Conservation (phyloP, 2,113 vertebrate genomes). For the Hydropotes inermis region DNA sequence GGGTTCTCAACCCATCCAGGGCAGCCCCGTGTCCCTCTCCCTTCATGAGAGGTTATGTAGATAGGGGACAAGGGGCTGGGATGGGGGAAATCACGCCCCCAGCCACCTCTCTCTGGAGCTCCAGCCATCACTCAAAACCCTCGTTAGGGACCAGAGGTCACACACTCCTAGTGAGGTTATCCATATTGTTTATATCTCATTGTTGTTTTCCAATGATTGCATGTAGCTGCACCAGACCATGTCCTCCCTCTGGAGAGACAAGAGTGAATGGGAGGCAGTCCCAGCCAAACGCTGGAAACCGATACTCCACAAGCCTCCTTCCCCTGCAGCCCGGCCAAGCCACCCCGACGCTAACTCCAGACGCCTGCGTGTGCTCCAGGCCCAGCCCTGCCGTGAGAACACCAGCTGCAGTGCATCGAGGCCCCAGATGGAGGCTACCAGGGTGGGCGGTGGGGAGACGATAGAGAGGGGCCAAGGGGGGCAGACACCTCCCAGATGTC, state of each 20-base stretch:
- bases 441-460: background rate
- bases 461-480: background rate
- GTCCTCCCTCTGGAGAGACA: slow-evolving; percentile 52
- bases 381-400: slow-evolving; percentile 43
- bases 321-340: slow-evolving; percentile 58
- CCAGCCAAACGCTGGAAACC: slow-evolving; percentile 52
- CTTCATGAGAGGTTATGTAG: background rate
- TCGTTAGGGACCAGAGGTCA: background rate
- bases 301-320: slow-evolving; percentile 62
- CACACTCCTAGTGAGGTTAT: background rate
- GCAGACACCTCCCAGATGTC: background rate
- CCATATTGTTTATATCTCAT: slow-evolving; percentile 10
- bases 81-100: accelerated
- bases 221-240: slow-evolving; percentile 42
- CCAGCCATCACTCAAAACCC: background rate
- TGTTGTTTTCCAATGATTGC: slow-evolving; percentile 44
- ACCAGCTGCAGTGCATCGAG: slow-evolving; percentile 33
- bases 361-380: background rate
- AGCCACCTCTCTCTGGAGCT: background rate
- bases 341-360: slow-evolving; percentile 3
- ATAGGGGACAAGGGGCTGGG: background rate
- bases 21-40: background rate
- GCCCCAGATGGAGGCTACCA: background rate
- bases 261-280: slow-evolving; percentile 32
- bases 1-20: background rate